Evolutionary conservation across 1,140 invertebrate species (phyloP).

Genomic region (Neodiprion virginianus): DNA sequence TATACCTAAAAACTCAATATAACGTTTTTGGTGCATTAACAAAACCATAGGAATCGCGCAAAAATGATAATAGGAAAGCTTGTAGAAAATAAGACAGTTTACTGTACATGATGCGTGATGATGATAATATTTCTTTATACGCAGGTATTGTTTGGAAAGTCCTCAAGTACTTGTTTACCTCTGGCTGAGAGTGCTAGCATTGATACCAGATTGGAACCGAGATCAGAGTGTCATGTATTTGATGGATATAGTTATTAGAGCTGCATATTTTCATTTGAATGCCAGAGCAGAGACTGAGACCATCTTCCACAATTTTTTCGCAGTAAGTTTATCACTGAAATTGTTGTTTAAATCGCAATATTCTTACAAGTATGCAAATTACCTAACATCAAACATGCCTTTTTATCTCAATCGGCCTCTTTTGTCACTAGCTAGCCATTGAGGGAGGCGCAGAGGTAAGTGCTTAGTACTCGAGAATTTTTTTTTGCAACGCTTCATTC

Average conservation of each 20-base stretch:
- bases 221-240: constrained; percentile 70
- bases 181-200: constrained; percentile 69
- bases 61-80: too few relatives aligned
- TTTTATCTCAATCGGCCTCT: background rate
- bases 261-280: constrained; percentile 64
- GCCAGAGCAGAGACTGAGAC: constrained; percentile 47
- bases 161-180: constrained; percentile 67
- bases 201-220: constrained; percentile 70
- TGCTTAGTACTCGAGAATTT: background rate
- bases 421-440: constrained; percentile 45
- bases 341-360: background rate
- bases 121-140: constrained; percentile 27
- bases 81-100: too few relatives aligned
- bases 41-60: too few relatives aligned
- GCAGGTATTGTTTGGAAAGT: constrained; percentile 58
- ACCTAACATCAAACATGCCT: background rate
- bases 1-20: too few relatives aligned
- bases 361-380: constrained; percentile 6
- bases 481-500: background rate
- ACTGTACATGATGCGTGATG: background rate
- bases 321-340: constrained; percentile 36
- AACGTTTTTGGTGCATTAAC: too few relatives aligned
- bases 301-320: constrained; percentile 53
- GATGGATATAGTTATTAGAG: constrained; percentile 65
- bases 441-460: constrained; percentile 51